phyloP scores from a whole-genome alignment of 2,888 invertebrate species.

The Eretmocerus hayati region DNA sequence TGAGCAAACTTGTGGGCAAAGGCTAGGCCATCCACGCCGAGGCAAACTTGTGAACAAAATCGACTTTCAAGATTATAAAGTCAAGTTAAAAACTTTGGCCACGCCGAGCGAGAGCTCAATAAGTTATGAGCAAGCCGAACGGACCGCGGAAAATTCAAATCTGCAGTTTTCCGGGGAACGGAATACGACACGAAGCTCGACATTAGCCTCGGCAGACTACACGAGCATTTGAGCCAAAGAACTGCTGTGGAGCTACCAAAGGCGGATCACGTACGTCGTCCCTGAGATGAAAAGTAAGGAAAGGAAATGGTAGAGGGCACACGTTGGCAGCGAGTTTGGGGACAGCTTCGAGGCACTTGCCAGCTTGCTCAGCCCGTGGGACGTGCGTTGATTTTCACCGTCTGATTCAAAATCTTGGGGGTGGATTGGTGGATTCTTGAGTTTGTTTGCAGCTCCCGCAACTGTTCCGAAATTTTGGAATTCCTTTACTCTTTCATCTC shows the following conservation, averaged over 20 bases:
- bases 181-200: too few relatives aligned
- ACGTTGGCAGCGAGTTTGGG: too few relatives aligned
- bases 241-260: too few relatives aligned
- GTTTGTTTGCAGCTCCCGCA: too few relatives aligned
- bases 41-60: neutral
- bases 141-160: conserved; percentile 9
- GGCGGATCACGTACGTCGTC: too few relatives aligned
- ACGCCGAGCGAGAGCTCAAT: conserved; percentile 1
- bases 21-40: neutral
- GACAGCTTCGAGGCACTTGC: conserved; percentile 25
- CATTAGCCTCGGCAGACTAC: too few relatives aligned
- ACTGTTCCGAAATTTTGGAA: too few relatives aligned
- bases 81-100: conserved; percentile 12
- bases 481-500: too few relatives aligned
- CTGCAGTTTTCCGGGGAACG: neutral
- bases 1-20: neutral
- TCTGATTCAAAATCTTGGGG: conserved; percentile 24
- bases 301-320: too few relatives aligned
- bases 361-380: conserved; percentile 29
- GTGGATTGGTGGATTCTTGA: too few relatives aligned
- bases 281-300: too few relatives aligned
- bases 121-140: conserved; percentile 3
- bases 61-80: conserved; percentile 10
- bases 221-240: too few relatives aligned
- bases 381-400: conserved; percentile 35